phyloP scores from a whole-genome alignment of 2,113 vertebrate genomes.

The Oncorhynchus clarkii region DNA sequence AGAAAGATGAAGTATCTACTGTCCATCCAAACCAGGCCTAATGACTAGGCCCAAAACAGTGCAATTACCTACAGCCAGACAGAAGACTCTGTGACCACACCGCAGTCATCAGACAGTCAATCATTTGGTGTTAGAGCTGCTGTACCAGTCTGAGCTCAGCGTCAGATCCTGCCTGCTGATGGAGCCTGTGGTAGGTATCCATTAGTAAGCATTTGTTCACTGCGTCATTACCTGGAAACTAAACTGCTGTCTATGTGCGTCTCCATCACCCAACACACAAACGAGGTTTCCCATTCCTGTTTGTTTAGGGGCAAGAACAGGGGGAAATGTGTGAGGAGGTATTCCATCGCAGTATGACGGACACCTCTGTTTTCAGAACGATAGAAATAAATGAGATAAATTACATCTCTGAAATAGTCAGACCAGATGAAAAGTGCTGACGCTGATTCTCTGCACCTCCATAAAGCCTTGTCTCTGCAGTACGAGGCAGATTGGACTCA shows the following conservation, averaged over 20 bases:
- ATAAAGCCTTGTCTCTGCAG: constrained; percentile 33
- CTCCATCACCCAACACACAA: not conserved
- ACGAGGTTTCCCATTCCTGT: not conserved
- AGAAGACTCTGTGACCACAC: no score
- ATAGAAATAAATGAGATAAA: constrained; percentile 17
- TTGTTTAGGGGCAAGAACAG: not conserved
- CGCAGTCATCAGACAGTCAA: no score
- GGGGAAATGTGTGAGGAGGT: not conserved
- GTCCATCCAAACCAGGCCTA: no score
- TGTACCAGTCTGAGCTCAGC: not conserved
- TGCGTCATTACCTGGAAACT: constrained; percentile 64
- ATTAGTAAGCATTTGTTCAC: constrained; percentile 71
- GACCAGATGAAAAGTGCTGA: constrained; percentile 40
- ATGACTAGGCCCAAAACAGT: no score
- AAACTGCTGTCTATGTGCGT: constrained; percentile 43
- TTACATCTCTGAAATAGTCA: constrained; percentile 31
- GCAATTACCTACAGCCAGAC: no score
- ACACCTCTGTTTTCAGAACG: constrained; percentile 14
- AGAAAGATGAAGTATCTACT: no score
- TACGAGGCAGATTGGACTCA: constrained; percentile 1
- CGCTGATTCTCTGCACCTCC: constrained; percentile 37
- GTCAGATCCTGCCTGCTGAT: constrained; percentile 21
- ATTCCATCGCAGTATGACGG: not conserved
- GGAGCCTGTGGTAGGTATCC: constrained; percentile 41
- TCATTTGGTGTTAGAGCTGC: not conserved